A percentile compares a stretch with the other conserved stretches of the same genome.
These are phyloP conservation scores for Poeciliopsis presidionis DNA, from an alignment of 2,797 vertebrate genomes.

Conservation along the genomic window DNA sequence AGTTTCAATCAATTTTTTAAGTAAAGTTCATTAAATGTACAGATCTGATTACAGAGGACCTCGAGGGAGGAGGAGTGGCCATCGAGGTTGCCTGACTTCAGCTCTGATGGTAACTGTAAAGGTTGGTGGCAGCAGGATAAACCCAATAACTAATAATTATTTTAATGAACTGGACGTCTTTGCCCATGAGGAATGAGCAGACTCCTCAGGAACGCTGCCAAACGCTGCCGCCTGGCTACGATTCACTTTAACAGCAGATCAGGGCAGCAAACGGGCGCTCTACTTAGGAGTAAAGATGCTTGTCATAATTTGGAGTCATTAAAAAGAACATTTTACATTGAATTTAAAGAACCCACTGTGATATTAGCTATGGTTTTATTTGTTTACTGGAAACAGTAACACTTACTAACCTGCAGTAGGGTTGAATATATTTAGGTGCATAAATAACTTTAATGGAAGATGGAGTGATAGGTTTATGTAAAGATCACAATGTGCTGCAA, in stretches of 20 bases:
- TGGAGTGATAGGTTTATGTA: not conserved
- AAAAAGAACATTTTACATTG: not conserved
- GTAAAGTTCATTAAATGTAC: not conserved
- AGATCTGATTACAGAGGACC: not conserved
- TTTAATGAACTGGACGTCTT: not conserved
- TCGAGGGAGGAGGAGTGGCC: not conserved
- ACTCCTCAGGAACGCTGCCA: not conserved
- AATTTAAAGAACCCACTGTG: not conserved
- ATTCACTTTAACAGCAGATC: not conserved
- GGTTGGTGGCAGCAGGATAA: not conserved
- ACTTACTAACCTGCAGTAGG: not conserved
- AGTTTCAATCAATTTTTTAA: too few species aligned
- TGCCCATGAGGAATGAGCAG: not conserved
- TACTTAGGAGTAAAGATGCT: not conserved
- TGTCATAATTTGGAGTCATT: not conserved
- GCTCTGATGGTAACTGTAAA: not conserved
- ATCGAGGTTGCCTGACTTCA: not conserved
- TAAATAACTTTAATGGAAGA: not conserved
- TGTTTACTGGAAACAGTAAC: not conserved
- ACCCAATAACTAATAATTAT: not conserved
- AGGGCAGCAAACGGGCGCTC: not conserved
- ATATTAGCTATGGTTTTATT: not conserved
- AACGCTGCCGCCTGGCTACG: not conserved
- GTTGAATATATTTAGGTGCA: not conserved
- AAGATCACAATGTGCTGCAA: too few species aligned